These are phyloP conservation scores for Gryllus longicercus DNA, from an alignment of 2,888 invertebrate species.

Conservation along the genomic window DNA sequence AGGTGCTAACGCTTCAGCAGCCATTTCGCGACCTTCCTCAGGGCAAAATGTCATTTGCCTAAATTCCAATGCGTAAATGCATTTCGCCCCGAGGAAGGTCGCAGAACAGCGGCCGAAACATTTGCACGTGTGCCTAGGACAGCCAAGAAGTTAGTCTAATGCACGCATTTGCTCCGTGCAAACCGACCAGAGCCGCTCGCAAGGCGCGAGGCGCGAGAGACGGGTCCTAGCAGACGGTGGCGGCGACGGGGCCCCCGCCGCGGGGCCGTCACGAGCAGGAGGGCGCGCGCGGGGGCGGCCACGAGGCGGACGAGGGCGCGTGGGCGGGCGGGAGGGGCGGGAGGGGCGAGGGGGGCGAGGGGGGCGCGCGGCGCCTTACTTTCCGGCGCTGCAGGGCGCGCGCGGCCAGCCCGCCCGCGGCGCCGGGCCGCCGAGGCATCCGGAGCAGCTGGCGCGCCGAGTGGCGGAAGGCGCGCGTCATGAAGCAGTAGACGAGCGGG, in stretches of 20 bases:
- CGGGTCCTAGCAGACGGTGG: not conserved
- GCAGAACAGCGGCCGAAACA: too few species aligned
- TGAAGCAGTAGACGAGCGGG: constrained; percentile 71
- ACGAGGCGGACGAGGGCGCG: not conserved
- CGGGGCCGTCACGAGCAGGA: too few species aligned
- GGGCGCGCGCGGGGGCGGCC: not conserved
- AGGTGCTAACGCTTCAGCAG: too few species aligned
- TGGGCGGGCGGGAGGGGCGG: not conserved
- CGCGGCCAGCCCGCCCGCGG: constrained; percentile 33
- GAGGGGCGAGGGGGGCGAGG: too few species aligned
- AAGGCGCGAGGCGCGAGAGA: not conserved
- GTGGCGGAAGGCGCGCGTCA: constrained; percentile 68
- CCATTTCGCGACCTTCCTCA: too few species aligned
- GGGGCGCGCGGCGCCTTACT: constrained; percentile 38
- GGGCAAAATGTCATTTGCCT: too few species aligned
- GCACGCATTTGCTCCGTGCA: too few species aligned
- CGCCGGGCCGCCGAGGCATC: constrained; percentile 18
- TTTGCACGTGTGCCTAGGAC: too few species aligned
- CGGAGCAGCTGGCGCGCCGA: constrained; percentile 59
- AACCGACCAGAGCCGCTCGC: not conserved
- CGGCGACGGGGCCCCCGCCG: not conserved
- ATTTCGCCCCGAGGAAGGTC: too few species aligned
- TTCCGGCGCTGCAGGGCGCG: constrained; percentile 42
- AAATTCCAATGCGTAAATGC: too few species aligned
- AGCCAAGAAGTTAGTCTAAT: too few species aligned